A percentile compares a stretch with the other conserved stretches of the same genome.
phyloP scores from a whole-genome alignment of 2,888 invertebrate genomes.

The Patella depressa region DNA sequence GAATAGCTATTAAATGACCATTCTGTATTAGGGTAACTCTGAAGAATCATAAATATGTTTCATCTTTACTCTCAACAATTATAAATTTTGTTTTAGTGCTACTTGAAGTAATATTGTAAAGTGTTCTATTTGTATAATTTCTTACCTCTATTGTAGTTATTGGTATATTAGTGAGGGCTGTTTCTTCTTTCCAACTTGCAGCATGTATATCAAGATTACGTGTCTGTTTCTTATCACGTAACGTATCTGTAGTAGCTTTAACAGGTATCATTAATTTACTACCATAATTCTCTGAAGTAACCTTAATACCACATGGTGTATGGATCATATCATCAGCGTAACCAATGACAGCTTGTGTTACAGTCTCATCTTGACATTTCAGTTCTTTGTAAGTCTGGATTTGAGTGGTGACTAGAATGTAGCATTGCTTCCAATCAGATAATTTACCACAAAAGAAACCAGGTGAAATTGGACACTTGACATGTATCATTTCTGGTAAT shows the following conservation, averaged over 20 bases:
- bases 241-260: constrained; percentile 44
- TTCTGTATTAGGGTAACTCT: no score
- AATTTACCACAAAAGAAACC: constrained; percentile 41
- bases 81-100: no score
- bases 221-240: constrained; percentile 43
- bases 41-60: no score
- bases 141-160: not conserved
- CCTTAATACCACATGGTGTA: not conserved
- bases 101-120: no score
- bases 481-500: constrained; percentile 20
- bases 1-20: no score
- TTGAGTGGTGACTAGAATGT: constrained; percentile 19
- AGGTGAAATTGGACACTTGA: constrained; percentile 39
- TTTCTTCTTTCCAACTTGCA: not conserved
- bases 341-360: constrained; percentile 25
- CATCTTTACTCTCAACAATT: no score
- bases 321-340: not conserved
- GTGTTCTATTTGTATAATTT: no score
- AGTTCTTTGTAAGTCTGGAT: constrained; percentile 22
- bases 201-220: constrained; percentile 36
- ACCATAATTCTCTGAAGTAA: not conserved
- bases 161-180: not conserved
- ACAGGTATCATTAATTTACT: constrained; percentile 37
- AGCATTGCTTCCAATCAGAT: constrained; percentile 32
- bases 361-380: constrained; percentile 19